Conservation (phyloP, 2,888 invertebrate species). For the Himalopsyche anomala region DNA sequence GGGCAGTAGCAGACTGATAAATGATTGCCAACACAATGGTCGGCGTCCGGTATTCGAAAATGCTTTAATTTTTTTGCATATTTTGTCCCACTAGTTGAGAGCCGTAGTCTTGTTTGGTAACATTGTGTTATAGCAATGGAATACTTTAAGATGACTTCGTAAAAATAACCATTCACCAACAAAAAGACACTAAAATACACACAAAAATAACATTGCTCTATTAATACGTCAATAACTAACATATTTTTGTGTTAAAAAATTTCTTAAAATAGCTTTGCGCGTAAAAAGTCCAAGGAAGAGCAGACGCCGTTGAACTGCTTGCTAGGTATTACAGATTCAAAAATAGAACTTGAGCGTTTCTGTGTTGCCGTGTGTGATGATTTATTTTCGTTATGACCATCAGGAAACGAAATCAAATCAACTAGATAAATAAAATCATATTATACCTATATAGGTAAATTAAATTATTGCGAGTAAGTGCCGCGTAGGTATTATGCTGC, state of each 20-base stretch:
- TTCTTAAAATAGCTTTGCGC: not conserved
- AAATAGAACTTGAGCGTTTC: not conserved
- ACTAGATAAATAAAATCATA: not conserved
- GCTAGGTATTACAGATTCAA: conserved; percentile 23
- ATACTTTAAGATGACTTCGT: not conserved
- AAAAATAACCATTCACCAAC: not conserved
- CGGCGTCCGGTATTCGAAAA: too few species aligned
- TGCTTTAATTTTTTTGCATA: too few species aligned
- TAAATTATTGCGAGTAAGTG: not conserved
- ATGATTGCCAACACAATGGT: too few species aligned
- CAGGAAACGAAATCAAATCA: not conserved
- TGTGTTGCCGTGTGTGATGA: not conserved
- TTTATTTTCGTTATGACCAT: conserved; percentile 18
- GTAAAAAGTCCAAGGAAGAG: not conserved
- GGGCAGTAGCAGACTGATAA: too few species aligned
- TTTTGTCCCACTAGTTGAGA: not conserved
- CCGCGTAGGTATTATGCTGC: not conserved
- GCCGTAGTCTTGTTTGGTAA: not conserved
- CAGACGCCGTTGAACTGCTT: conserved; percentile 9
- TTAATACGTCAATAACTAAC: too few species aligned
- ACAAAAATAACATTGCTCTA: too few species aligned
- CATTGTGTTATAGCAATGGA: not conserved
- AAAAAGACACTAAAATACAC: too few species aligned
- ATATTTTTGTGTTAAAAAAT: not conserved
- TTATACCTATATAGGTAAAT: not conserved